Conservation (phyloP, 2,888 invertebrate genomes). For the Agrochola macilenta region DNA sequence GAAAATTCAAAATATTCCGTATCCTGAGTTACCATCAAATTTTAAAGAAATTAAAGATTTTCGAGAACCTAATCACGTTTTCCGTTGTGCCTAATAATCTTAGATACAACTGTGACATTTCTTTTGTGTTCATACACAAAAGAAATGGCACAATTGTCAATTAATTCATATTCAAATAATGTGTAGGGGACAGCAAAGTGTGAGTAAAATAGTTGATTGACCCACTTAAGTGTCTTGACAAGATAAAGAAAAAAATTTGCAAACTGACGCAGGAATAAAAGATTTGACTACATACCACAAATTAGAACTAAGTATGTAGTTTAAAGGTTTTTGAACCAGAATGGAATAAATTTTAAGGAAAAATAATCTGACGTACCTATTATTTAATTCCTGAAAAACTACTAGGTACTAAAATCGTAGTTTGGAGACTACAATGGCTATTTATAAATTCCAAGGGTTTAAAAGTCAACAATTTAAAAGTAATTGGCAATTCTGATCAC, state of each 20-base stretch:
- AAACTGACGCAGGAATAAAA: background rate
- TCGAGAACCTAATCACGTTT: too few species aligned
- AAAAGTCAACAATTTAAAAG: slow-evolving; percentile 45
- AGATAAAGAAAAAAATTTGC: background rate
- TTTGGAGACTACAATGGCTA: slow-evolving; percentile 12
- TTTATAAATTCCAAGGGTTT: slow-evolving; percentile 32
- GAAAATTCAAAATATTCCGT: too few species aligned
- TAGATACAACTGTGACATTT: too few species aligned
- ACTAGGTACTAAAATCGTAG: slow-evolving; percentile 9
- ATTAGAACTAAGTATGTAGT: background rate
- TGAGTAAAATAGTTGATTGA: too few species aligned
- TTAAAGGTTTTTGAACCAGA: slow-evolving; percentile 7
- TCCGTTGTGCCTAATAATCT: too few species aligned
- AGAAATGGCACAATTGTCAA: too few species aligned
- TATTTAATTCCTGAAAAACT: background rate
- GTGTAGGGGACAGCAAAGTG: too few species aligned
- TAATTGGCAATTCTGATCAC: slow-evolving; percentile 26
- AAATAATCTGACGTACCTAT: background rate
- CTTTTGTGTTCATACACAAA: too few species aligned
- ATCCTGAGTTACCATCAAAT: too few species aligned
- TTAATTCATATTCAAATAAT: too few species aligned
- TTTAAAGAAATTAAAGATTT: too few species aligned
- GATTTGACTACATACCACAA: background rate
- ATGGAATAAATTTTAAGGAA: slow-evolving; percentile 6
- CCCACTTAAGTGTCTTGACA: too few species aligned